These are phyloP conservation scores for Acanthosepion lycidas DNA, from an alignment of 2,888 invertebrate genomes.

Conservation along the genomic window DNA sequence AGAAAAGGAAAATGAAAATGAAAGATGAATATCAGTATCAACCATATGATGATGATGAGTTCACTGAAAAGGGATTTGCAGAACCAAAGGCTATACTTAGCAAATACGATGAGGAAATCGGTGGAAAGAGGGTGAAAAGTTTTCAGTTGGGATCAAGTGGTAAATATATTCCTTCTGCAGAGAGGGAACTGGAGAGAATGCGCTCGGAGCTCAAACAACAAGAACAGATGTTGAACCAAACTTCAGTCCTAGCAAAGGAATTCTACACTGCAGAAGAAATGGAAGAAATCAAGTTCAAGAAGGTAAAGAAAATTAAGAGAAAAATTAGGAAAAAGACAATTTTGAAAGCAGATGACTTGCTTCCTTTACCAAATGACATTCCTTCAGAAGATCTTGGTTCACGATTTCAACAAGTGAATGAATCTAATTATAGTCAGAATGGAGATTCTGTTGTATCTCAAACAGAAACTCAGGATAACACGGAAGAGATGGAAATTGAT, in stretches of 20 bases:
- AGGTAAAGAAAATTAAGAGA: slow-evolving; percentile 81
- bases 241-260: slow-evolving; percentile 86
- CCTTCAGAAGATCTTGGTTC: slow-evolving; percentile 34
- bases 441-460: background rate
- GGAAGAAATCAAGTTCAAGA: slow-evolving; percentile 83
- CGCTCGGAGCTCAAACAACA: slow-evolving; percentile 16
- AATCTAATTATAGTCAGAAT: background rate
- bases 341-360: slow-evolving; percentile 84
- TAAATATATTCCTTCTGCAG: background rate
- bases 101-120: slow-evolving; percentile 96
- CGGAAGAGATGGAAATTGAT: slow-evolving; percentile 44
- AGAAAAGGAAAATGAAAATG: slow-evolving; percentile 83
- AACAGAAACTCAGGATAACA: no score
- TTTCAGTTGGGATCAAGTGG: slow-evolving; percentile 83
- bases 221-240: slow-evolving; percentile 76
- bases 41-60: slow-evolving; percentile 84
- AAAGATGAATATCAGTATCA: slow-evolving; percentile 73
- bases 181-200: background rate
- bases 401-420: slow-evolving; percentile 8
- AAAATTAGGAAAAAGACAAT: slow-evolving; percentile 80
- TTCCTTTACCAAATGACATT: slow-evolving; percentile 69
- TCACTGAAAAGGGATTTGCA: background rate
- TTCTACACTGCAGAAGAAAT: slow-evolving; percentile 88
- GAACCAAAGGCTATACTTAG: slow-evolving; percentile 83
- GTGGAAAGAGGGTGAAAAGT: slow-evolving; percentile 79